These are phyloP conservation scores for Pammene aurita DNA, from an alignment of 2,888 invertebrate genomes.

Conservation along the genomic window DNA sequence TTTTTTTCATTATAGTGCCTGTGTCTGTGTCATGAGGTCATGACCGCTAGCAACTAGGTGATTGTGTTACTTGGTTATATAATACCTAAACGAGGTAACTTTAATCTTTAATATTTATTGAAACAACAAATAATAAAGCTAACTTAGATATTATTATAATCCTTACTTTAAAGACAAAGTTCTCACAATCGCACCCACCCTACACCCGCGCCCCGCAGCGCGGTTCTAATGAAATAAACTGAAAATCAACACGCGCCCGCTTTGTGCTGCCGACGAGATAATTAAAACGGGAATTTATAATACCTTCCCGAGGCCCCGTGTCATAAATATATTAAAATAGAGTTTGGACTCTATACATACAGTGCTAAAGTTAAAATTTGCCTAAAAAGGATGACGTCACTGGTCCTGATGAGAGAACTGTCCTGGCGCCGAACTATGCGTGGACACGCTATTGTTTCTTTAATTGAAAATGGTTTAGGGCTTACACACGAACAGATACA, in stretches of 20 bases:
- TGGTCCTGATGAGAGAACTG: slow-evolving; percentile 33
- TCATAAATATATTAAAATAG: no score
- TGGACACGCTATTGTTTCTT: slow-evolving; percentile 66
- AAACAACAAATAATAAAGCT: no score
- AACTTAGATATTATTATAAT: no score
- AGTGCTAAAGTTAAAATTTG: no score
- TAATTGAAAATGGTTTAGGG: slow-evolving; percentile 45
- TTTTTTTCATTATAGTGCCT: no score
- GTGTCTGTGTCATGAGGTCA: no score
- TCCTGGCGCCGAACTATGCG: slow-evolving; percentile 58
- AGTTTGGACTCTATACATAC: no score
- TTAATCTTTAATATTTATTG: no score
- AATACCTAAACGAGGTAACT: no score
- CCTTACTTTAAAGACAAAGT: not conserved
- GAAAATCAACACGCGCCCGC: slow-evolving; percentile 80
- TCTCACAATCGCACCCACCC: slow-evolving; percentile 52
- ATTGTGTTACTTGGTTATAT: no score
- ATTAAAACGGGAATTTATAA: slow-evolving; percentile 77
- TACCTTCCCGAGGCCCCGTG: slow-evolving; percentile 33
- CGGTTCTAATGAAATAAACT: slow-evolving; percentile 83
- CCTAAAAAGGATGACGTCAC: no score
- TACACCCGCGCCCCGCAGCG: slow-evolving; percentile 75
- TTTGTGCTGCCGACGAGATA: slow-evolving; percentile 64
- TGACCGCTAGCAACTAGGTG: no score
- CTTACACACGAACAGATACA: slow-evolving; percentile 41